These are phyloP conservation scores for Tanypteryx hageni DNA, from an alignment of 2,888 invertebrate genomes.

Conservation along the genomic window DNA sequence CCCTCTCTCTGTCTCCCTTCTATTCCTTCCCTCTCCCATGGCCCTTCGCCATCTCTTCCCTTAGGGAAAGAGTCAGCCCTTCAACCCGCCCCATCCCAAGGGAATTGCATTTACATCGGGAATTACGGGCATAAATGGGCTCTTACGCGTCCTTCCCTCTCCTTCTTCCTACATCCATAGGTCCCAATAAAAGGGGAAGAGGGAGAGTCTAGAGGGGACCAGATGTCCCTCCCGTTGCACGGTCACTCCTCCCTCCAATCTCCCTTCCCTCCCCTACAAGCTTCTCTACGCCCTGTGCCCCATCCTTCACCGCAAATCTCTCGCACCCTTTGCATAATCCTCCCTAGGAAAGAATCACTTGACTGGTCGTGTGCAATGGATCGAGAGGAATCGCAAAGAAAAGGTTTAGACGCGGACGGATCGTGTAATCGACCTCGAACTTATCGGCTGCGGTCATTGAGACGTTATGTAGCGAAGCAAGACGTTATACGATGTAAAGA, in stretches of 20 bases:
- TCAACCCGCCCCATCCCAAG: slow-evolving; percentile 67
- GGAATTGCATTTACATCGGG: slow-evolving; percentile 68
- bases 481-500: background rate
- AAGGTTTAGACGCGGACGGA: background rate
- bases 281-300: background rate
- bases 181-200: background rate
- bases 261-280: background rate
- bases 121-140: slow-evolving; percentile 66
- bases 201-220: background rate
- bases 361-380: slow-evolving; percentile 3
- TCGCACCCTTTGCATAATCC: background rate
- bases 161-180: background rate
- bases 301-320: background rate
- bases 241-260: background rate
- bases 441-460: background rate
- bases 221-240: slow-evolving; percentile 38
- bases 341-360: slow-evolving; percentile 4
- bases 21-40: slow-evolving; percentile 40
- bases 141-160: slow-evolving; percentile 38
- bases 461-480: background rate
- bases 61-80: slow-evolving; percentile 66
- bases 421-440: background rate
- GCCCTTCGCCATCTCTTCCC: slow-evolving; percentile 57
- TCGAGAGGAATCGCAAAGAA: background rate
- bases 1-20: slow-evolving; percentile 68